These are phyloP conservation scores for Cephalotes varians DNA, from an alignment of 2,888 invertebrate species.

Conservation along the genomic window DNA sequence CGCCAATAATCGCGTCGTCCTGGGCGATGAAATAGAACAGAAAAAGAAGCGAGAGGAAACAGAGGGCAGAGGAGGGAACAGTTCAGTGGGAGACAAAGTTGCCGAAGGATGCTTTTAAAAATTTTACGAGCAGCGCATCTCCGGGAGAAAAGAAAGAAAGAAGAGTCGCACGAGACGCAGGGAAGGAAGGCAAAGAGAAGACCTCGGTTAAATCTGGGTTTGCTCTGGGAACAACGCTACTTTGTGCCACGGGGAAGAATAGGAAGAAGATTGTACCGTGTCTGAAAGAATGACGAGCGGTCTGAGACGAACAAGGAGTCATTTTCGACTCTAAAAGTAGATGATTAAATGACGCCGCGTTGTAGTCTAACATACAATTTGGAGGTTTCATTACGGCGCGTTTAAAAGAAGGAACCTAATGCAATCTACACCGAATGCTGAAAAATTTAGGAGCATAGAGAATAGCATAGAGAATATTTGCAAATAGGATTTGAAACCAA, in stretches of 20 bases:
- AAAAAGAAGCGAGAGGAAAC: background rate
- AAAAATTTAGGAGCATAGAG: conserved; percentile 19
- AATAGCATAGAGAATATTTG: conserved; percentile 4
- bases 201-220: conserved; percentile 28
- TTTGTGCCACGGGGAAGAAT: conserved; percentile 27
- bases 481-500: background rate
- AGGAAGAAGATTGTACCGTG: conserved; percentile 61
- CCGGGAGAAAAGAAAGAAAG: conserved; percentile 14
- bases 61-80: background rate
- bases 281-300: conserved; percentile 56
- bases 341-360: conserved; percentile 43
- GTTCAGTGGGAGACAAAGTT: conserved; percentile 32
- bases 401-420: background rate
- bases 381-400: background rate
- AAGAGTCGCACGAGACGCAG: conserved; percentile 6
- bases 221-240: conserved; percentile 36
- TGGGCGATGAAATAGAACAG: conserved; percentile 15
- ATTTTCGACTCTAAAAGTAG: conserved; percentile 24
- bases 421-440: background rate
- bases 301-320: conserved; percentile 32
- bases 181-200: conserved; percentile 33
- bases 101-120: conserved; percentile 62
- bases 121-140: conserved; percentile 62
- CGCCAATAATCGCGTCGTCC: conserved; percentile 43
- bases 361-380: conserved; percentile 47